phyloP scores from a whole-genome alignment of 2,113 vertebrate species.

The Ovibos moschatus region DNA sequence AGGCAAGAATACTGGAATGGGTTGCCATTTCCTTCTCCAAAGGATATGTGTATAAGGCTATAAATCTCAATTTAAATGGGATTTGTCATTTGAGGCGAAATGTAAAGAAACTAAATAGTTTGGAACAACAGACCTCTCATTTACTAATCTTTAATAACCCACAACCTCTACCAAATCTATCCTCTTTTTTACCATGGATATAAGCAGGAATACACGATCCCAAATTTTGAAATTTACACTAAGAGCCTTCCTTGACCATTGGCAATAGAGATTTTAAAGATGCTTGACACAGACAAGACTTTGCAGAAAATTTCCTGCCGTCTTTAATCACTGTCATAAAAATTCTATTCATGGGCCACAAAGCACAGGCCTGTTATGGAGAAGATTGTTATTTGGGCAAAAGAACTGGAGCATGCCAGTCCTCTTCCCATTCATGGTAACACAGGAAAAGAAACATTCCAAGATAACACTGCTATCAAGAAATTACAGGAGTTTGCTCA shows the following conservation, averaged over 20 bases:
- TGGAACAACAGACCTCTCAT: background rate
- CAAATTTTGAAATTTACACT: background rate
- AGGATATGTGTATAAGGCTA: background rate
- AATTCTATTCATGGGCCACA: background rate
- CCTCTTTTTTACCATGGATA: background rate
- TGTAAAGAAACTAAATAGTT: background rate
- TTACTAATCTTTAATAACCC: background rate
- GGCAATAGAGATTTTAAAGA: background rate
- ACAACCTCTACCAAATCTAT: background rate
- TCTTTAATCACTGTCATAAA: background rate
- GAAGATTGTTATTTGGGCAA: background rate
- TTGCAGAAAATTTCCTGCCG: background rate
- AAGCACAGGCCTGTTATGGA: background rate
- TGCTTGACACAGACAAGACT: background rate
- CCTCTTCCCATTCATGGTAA: background rate
- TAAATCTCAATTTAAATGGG: background rate
- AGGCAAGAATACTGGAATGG: background rate
- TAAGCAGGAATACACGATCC: background rate
- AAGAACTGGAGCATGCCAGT: background rate
- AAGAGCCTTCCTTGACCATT: background rate
- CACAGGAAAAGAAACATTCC: background rate
- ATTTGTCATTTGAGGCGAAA: constrained; percentile 26
- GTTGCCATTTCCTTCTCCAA: background rate
- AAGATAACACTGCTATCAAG: background rate
- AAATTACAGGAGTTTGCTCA: background rate